Evolutionary conservation across 2,888 invertebrate genomes (phyloP).

Genomic region (Cataglyphis altisquamis): DNA sequence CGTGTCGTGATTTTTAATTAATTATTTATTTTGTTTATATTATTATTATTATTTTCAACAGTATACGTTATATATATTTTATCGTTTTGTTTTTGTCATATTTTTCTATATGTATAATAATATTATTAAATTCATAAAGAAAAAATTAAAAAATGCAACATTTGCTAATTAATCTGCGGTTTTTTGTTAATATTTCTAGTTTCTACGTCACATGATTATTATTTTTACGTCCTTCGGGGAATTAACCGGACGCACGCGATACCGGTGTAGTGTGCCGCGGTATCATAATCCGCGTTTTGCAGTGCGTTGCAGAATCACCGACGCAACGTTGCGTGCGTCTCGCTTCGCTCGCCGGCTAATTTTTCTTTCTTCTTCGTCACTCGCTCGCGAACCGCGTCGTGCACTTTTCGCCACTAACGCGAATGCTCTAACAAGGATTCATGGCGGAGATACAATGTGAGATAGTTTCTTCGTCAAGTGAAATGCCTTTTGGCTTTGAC

Average conservation of each 20-base stretch:
- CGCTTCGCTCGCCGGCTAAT: constrained; percentile 73
- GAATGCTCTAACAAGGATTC: constrained; percentile 16
- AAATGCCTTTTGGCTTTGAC: neutral
- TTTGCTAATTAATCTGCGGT: neutral
- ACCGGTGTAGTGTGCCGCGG: constrained; percentile 30
- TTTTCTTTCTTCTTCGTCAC: constrained; percentile 61
- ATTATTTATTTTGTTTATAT: neutral
- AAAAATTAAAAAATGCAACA: neutral
- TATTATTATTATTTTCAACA: neutral
- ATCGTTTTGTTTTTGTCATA: no score
- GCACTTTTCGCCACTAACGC: constrained; percentile 40
- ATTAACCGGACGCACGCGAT: constrained; percentile 72
- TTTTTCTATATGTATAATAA: neutral
- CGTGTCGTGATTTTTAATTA: neutral
- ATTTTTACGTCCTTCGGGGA: constrained; percentile 45
- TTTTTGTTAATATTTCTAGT: neutral
- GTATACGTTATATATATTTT: neutral
- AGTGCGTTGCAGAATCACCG: constrained; percentile 39
- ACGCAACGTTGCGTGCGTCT: constrained; percentile 77
- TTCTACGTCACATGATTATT: constrained; percentile 5
- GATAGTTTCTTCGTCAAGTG: neutral
- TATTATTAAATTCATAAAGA: neutral
- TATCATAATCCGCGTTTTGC: constrained; percentile 60
- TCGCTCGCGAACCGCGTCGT: constrained; percentile 54
- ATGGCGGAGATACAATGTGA: neutral